A percentile compares a stretch with the other conserved stretches of the same genome.
Evolutionary conservation across 1,140 invertebrate species (phyloP).

Genomic region (Hyles vespertilio): DNA sequence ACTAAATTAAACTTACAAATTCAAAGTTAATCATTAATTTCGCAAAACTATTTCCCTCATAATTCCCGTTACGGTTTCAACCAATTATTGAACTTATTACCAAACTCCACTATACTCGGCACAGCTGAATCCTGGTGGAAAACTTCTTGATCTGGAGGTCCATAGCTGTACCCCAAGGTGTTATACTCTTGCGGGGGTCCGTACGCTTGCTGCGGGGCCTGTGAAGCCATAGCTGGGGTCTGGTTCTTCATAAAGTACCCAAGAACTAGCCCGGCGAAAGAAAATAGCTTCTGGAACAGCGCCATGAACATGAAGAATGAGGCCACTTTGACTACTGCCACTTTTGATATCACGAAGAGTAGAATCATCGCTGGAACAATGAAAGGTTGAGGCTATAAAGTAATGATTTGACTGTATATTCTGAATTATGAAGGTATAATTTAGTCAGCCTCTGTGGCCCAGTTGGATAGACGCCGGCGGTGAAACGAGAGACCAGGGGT

Average conservation of each 20-base stretch:
- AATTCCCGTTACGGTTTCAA: not conserved
- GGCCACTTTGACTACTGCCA: conserved; percentile 56
- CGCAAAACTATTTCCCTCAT: too few species aligned
- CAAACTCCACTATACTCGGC: conserved; percentile 35
- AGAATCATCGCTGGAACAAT: conserved; percentile 51
- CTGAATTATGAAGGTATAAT: too few species aligned
- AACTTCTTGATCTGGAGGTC: conserved; percentile 40
- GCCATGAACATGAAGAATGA: conserved; percentile 54
- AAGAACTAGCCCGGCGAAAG: conserved; percentile 40
- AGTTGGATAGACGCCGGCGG: too few species aligned
- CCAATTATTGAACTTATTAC: conserved; percentile 33
- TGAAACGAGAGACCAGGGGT: too few species aligned
- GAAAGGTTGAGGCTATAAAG: conserved; percentile 2
- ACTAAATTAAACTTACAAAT: too few species aligned
- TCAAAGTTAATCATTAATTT: too few species aligned
- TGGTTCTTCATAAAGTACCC: conserved; percentile 48
- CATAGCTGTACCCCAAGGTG: conserved; percentile 60
- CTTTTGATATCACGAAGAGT: conserved; percentile 51
- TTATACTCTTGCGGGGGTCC: conserved; percentile 55
- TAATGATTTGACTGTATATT: too few species aligned
- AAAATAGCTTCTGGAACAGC: conserved; percentile 61
- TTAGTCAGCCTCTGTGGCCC: too few species aligned
- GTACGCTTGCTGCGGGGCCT: conserved; percentile 29
- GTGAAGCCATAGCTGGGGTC: not conserved
- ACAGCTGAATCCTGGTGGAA: conserved; percentile 24